Base-by-base conservation (phyloP, 2,797 vertebrate species). In the Lateolabrax maculatus region DNA sequence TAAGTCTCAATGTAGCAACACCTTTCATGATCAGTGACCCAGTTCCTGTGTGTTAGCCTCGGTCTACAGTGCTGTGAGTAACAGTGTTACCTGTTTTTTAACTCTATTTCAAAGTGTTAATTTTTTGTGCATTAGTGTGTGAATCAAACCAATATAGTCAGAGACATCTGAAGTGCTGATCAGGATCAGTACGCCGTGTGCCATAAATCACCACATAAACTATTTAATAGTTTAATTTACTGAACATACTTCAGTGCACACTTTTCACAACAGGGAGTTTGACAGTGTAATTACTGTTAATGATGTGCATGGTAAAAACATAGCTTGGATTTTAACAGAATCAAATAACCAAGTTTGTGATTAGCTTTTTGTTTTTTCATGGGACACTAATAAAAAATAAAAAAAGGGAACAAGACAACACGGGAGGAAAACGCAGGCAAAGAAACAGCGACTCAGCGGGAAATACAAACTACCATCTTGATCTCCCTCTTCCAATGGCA, bases 391-490 rank as follows among this genome's bases (percentile, higher is more conserved):
- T 61, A 87, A 64, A 74, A 65, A 64, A 62, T 12, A 37, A 68
- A 68, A 39, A 39, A 44, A 77, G 13, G 67, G 16, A 43, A 39
- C 64, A 51, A 70, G 49, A 81, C 83, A 87, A 86, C 37, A 84
- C 4, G 13, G 66, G 79, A 77, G 53, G 64, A 87, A 93, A 90
- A 85, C 55, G 77, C 93, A 95, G 83, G 90, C 93, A 94, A 83
- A 87, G 85, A 86, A 83, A 89, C 86, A 91, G 77, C 78, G 84
- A 85, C 79, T 88, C 87, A 84, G 88, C 91, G 86, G 85, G 86
- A 92, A 93, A 93, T 91, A 90, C 90, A 94, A 93, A 93, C 84
- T 94, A 95, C 94, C 93, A 91, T 94, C 94, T 91, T 92, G 93
- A 91, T 93, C 93, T 89, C 87, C 94, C 75, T 95, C 94, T 41